These are phyloP conservation scores for Peromyscus maniculatus DNA, from an alignment of 2,113 vertebrate genomes.

Conservation along the genomic window DNA sequence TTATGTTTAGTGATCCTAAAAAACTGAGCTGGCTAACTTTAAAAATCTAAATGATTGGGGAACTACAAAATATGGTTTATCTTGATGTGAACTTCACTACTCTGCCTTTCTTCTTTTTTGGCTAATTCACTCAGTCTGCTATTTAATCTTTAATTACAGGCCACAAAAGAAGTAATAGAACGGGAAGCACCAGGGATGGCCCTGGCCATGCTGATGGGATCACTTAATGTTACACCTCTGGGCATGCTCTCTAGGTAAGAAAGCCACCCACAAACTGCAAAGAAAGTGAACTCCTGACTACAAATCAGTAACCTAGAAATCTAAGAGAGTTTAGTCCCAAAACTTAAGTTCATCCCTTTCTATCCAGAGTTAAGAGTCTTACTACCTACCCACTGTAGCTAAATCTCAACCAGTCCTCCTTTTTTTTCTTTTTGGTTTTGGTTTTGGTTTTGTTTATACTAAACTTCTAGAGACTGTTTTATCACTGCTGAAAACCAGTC, in stretches of 20 bases:
- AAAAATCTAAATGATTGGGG: constrained; percentile 24
- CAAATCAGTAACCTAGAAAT: constrained; percentile 16
- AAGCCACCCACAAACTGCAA: constrained; percentile 70
- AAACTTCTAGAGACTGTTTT: constrained; percentile 30
- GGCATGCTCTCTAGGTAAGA: constrained; percentile 99
- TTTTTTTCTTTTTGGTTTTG: neutral
- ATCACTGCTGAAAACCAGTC: constrained; percentile 3
- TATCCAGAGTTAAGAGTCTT: constrained; percentile 8
- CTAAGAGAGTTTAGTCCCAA: neutral
- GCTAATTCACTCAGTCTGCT: constrained; percentile 85
- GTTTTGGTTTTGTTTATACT: neutral
- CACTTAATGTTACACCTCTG: constrained; percentile 98
- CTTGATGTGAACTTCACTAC: constrained; percentile 78
- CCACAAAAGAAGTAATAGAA: constrained; percentile 99
- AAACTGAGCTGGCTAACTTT: constrained; percentile 26
- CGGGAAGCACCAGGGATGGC: constrained; percentile 99
- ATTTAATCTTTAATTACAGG: constrained; percentile 92
- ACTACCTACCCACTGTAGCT: neutral
- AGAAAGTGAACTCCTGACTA: constrained; percentile 70
- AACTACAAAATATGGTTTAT: constrained; percentile 64
- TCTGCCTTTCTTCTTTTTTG: constrained; percentile 71
- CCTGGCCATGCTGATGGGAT: constrained; percentile 99
- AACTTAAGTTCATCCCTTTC: neutral
- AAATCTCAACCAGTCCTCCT: neutral
- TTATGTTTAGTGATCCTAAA: constrained; percentile 49